Evolutionary conservation across 2,113 vertebrate genomes (phyloP), one percentile per base, ranked within the genome.

Genomic region (Empidonax alnorum): DNA sequence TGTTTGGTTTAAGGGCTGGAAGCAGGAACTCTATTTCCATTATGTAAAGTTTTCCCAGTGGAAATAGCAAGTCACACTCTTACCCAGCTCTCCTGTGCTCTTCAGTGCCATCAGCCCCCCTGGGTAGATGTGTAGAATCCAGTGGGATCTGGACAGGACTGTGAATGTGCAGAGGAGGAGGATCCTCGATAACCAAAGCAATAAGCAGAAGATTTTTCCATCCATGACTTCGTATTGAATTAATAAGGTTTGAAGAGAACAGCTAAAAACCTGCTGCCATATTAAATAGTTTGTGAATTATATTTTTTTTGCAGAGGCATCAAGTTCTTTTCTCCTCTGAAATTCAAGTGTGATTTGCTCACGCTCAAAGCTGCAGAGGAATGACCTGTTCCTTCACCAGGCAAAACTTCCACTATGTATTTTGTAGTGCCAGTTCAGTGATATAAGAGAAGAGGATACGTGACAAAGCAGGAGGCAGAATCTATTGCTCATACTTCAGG

Each of bases 401-500:
- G 35, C 65, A 71, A 73, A 90, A 41, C 39, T 12, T 24, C 31
- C 23, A 28, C 55, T 3, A 0, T 47, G 50, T 31, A 13, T 81
- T 71, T 41, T 50, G 30, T 44, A 74, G 85, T n/a, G 53, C 52
- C 41, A 52, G 35, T 15, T 58, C n/a, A 37, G 69, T 33, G 65
- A 78, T 75, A 44, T 5, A 68, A 68, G 67, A 16, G 61, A 89
- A 55, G 52, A 69, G 55, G 42, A 67, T 59, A 50, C 41, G 5
- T n/a, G 50, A 23, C 59, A 74, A 72, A 86, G 72, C 75, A n/a
- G 50, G 39, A 93, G 85, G 39, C 35, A 91, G 53, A 74, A 75
- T 75, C 66, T 94, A 39, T 62, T 84, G 87, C 72, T 91, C 62
- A n/a, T 44, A 17, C 69, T 93, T 73, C n/a, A 58, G 56, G 49